These are phyloP conservation scores for Heterotilapia buettikoferi DNA, from an alignment of 2,113 vertebrate species.

Conservation along the genomic window DNA sequence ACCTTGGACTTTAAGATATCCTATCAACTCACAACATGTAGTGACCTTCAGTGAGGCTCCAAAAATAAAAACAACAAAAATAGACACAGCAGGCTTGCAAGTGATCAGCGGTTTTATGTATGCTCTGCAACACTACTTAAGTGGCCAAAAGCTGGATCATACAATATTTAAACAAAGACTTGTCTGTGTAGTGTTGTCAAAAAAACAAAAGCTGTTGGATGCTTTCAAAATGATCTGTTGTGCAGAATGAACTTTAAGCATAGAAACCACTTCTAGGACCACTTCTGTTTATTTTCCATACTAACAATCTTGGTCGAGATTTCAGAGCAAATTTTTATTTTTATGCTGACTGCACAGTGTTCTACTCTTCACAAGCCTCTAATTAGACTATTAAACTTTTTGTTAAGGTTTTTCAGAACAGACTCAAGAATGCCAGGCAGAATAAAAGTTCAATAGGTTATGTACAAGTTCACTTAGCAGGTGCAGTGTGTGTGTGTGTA, in stretches of 20 bases:
- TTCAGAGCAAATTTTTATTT: neutral
- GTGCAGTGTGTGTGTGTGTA: neutral
- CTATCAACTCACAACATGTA: neutral
- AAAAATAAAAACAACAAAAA: neutral
- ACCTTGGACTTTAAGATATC: neutral
- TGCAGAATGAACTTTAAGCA: neutral
- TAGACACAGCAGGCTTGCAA: neutral
- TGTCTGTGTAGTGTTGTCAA: neutral
- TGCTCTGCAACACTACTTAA: neutral
- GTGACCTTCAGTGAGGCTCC: rapidly evolving
- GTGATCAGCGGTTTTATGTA: rapidly evolving
- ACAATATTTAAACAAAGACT: neutral
- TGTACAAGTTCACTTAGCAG: neutral
- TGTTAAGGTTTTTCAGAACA: neutral
- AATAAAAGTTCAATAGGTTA: neutral
- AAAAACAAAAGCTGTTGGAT: neutral
- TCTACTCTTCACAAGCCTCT: neutral
- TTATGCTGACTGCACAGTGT: neutral
- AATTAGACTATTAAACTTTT: neutral
- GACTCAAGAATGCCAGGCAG: neutral
- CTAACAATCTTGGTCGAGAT: neutral
- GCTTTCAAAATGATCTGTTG: neutral
- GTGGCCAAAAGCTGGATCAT: neutral
- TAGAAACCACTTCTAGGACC: neutral
- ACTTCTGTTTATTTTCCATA: neutral